Base-by-base conservation (phyloP, 2,113 vertebrate species). In the Tyrannus savana region DNA sequence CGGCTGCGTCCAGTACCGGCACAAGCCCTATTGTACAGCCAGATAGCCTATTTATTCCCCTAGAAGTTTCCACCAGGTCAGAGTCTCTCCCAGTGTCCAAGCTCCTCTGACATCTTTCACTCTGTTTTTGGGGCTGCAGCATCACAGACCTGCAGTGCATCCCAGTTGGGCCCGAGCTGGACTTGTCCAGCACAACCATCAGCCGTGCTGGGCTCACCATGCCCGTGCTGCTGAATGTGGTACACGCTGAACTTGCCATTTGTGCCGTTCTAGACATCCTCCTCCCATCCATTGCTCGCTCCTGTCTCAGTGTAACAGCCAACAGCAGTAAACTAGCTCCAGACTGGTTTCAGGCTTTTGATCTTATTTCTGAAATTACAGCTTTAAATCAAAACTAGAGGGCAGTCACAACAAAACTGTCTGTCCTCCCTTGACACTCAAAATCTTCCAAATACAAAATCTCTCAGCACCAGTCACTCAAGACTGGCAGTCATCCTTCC, bases 241-340 rank as follows among this genome's bases (percentile, higher is more conserved):
- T 10, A 14, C 2, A 0, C 4, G 0, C 12, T 19, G 16, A 10
- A 12, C 14, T 66, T 19, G 19, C 28, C 56, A 0, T 18, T 18
- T 12, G 25, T 6, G 1, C 47, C 23, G 25, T 37, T 50, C 13
- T 68, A 3, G 0, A 17, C 30, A 18, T 46, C n/a, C 19, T 60
- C 15, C 41, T 69, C n/a, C 42, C 4, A 3, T 25, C 52, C n/a
- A 8, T 22, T 3, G 2, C 78, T 74, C 3, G 0, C 21, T 44
- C 49, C 22, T 37, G 0, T 24, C 33, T 52, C 3, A 0, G 35
- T 6, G 10, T 13, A 66, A 41, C n/a, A 46, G 46, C 7, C 56
- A 46, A 10, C 14, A 30, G 66, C n/a, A 37, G 22, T 39, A 37
- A 78, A 35, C 30, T 30, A 37, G 4, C 49, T 52, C 59, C 41